Evolutionary conservation across 2,113 vertebrate genomes (phyloP), one percentile per base, ranked within the genome.

Genomic region (Enhydra lutris): DNA sequence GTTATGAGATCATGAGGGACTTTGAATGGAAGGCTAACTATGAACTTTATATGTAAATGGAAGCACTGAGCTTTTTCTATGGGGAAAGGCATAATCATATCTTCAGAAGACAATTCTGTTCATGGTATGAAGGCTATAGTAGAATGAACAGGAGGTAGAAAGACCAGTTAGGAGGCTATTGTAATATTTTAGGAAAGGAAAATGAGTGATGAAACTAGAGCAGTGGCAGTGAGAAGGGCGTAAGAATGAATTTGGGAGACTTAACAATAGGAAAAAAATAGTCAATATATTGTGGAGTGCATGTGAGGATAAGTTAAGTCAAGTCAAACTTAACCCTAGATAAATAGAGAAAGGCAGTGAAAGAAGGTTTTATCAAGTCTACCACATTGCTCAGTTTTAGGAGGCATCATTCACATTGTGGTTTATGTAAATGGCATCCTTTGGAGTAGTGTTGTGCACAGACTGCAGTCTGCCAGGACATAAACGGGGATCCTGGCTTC

Each of bases 81-180:
- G 91, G 15, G 26, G 57, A 90, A 63, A 73, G 10, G 23, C 39
- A 65, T 45, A 45, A 65, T 52, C 73, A 29, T 91, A 63, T 74
- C 12, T 73, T 91, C 63, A 94, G 88, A 81, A 91, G 52, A 91
- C 80, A 96, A 57, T 85, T 90, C 17, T 81, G 17, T 36, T 78
- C 29, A 9, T n/a, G 39, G 12, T 34, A 91, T 86, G 39, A 90
- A 91, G 9, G 14, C 45, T 81, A 34, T 67, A 63, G n/a, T 31
- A 85, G 21, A 90, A 50, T 47, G 36, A 29, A 83, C 65, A 55
- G n/a, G 9, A 91, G 23, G 3, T 39, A 74, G 74, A 74, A 76
- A 47, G 11, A 57, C 80, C 18, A 63, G 15, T 80, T 39, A 45
- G 34, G 47, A 94, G 20, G 24, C 65, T 87, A 74, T 10, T 96